phyloP scores from a whole-genome alignment of 2,888 invertebrate species.

The Oasisia sp. region DNA sequence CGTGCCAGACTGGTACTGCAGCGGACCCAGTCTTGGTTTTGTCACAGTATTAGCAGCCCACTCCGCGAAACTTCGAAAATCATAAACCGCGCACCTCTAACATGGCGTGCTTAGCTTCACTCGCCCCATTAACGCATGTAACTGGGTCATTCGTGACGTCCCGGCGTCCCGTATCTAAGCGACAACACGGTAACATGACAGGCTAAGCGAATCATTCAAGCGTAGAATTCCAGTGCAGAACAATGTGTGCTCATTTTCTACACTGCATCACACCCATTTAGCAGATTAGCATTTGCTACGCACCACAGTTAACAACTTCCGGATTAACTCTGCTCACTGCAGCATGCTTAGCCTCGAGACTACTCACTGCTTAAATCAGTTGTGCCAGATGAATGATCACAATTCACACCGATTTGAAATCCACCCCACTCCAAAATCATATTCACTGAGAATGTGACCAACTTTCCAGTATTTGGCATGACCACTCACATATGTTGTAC shows the following conservation, averaged over 20 bases:
- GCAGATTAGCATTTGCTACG: neutral
- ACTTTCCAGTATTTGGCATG: too few species aligned
- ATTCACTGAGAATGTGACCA: too few species aligned
- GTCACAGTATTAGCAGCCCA: neutral
- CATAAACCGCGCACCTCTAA: neutral
- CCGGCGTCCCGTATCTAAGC: slow-evolving; percentile 28
- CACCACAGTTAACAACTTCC: neutral
- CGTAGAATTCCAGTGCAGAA: neutral
- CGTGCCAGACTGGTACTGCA: neutral
- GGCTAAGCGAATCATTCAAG: neutral
- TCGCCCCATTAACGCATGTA: slow-evolving; percentile 22
- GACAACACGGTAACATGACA: neutral
- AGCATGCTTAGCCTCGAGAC: too few species aligned
- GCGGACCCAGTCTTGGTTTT: neutral
- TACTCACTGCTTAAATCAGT: too few species aligned
- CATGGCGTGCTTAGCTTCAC: neutral
- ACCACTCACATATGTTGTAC: too few species aligned
- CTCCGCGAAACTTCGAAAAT: slow-evolving; percentile 12
- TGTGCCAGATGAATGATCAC: too few species aligned
- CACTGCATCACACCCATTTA: neutral
- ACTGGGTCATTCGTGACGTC: slow-evolving; percentile 28
- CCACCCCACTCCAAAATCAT: too few species aligned
- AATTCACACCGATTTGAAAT: too few species aligned
- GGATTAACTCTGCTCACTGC: too few species aligned
- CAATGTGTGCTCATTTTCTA: neutral